Conservation (phyloP, 1,140 invertebrate species). For the Pollicipes pollicipes region DNA sequence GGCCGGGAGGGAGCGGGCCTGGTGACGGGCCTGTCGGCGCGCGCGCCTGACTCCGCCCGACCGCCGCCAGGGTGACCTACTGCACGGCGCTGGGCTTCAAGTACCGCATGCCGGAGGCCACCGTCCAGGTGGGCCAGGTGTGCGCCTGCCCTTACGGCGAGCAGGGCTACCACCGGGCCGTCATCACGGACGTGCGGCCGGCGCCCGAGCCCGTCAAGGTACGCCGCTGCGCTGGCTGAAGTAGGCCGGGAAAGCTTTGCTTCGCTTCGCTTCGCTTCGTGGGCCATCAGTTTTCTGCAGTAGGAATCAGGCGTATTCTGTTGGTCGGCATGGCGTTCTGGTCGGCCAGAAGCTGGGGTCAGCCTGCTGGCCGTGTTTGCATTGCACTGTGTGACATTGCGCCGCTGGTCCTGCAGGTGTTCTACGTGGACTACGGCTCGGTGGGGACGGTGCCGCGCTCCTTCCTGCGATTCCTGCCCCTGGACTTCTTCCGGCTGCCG, state of each 20-base stretch:
- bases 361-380: too few species aligned
- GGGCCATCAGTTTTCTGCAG: too few species aligned
- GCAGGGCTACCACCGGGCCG: conserved; percentile 3
- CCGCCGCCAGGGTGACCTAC: not conserved
- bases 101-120: not conserved
- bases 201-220: not conserved
- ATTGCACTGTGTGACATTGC: too few species aligned
- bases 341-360: too few species aligned
- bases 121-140: not conserved
- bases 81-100: not conserved
- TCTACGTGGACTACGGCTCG: not conserved
- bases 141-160: not conserved
- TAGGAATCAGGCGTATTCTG: too few species aligned
- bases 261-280: too few species aligned
- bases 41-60: not conserved
- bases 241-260: too few species aligned
- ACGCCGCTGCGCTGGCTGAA: too few species aligned
- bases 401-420: not conserved
- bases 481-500: not conserved
- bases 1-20: too few species aligned
- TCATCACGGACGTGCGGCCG: not conserved
- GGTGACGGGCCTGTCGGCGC: not conserved
- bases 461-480: not conserved
- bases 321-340: too few species aligned
- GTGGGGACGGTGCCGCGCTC: not conserved